Base-by-base conservation (phyloP, 2,888 invertebrate species). In the Sericinus montela region DNA sequence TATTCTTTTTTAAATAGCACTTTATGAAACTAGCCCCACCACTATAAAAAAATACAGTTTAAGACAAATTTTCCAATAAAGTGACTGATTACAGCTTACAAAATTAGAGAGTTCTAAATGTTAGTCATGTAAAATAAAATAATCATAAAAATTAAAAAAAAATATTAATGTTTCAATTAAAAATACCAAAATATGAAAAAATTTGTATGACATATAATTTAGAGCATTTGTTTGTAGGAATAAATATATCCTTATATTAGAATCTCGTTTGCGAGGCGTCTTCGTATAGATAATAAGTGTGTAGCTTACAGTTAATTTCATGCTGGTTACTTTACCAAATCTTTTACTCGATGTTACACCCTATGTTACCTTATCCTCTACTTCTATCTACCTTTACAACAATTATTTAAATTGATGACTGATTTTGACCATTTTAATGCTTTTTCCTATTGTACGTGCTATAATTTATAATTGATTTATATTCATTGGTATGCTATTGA, bases 221-320 rank as follows among this genome's bases (percentile, higher is more conserved):
- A 46, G 41, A 56, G 63, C 54, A 59, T 63, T 69, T 57, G 64
- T 65, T 48, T 40, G 51, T 58, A 58, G 56, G 62, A 56, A 59
- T 60, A 65, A 59, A 59, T 56, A 59, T 51, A 62, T 65, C 57
- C 67, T 60, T 64, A 67, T 60, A n/a, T n/a, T n/a, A 51, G 55
- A 63, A 62, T 68, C 67, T 67, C 66, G 55, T 60, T 63, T 57
- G 63, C 57, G 63, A 64, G 62, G 16, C 16, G 25, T 25, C 25
- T 38, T 39, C 13, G 14, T 28, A 36, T 46, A 7, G 8, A 16
- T 41, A 30, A 30, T 41, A 32, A 32, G 25, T 25, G 25, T 25
- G 8, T 25, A 25, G 25, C 25, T 25, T 25, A 5, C 7, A 8
- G 8, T 8, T 7, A 5, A 25, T 8, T 25, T 25, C 8, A 25